Evolutionary conservation across 2,888 invertebrate species (phyloP), one percentile per base, ranked within the genome.

Genomic region (Melikaiella ostensackeni): DNA sequence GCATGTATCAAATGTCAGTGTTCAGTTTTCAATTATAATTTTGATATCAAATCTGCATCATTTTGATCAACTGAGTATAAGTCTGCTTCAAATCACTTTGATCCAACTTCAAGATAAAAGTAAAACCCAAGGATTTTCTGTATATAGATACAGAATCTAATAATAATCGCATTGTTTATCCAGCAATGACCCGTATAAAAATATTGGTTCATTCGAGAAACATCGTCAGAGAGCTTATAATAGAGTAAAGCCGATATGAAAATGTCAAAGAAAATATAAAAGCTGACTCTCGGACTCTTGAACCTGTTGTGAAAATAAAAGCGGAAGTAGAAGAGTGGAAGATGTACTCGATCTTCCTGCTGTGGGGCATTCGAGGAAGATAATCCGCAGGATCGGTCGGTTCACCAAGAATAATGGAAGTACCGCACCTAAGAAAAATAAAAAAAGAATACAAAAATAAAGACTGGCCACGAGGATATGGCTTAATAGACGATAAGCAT

Each of bases 241-340:
- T 70, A 24, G 64, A 70, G 30, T 33, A 70, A 50, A 70, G 27
- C 30, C 21, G 70, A 50, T 70, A 70, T 70, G 33, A 70, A 70
- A 70, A 70, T 70, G 70, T 70, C 50, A 70, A 70, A 70, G 33
- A 30, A 70, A 70, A 70, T 70, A 70, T 50, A 70, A n/a, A 55
- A 55, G 11, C 46, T 19, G 46, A 55, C 11, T 11, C 46, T 50
- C n/a, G 30, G 30, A 70, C 70, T 70, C 46, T 66, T 46, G 50
- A 70, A 70, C 50, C 50, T 70, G 70, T 70, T 70, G 70, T 70
- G 70, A 50, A 70, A 70, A 55, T 70, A 59, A 70, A 70, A 66
- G 27, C 42, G 66, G 46, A 66, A 66, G 66, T 46, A 66, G 66
- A 27, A 27, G 46, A 66, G 21, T 19, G 13, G 38, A 42, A 19